Conservation (phyloP, 2,113 vertebrate genomes). For the Saccopteryx leptura region DNA sequence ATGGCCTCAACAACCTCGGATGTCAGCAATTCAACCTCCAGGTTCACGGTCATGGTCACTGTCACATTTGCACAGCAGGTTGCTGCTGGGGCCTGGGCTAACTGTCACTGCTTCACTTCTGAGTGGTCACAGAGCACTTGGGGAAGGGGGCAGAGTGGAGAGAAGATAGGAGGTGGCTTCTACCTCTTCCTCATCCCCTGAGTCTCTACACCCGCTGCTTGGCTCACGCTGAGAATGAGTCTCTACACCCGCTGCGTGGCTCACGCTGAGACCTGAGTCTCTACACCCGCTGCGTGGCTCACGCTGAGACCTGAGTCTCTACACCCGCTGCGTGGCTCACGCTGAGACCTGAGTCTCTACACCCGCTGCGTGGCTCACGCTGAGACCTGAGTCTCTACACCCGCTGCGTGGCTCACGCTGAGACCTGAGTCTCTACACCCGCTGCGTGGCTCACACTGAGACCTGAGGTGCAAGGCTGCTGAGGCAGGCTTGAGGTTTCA, state of each 20-base stretch:
- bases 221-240: too few relatives aligned
- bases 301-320: background rate
- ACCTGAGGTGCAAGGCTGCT: background rate
- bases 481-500: background rate
- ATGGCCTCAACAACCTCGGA: background rate
- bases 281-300: too few relatives aligned
- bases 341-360: background rate
- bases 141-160: too few relatives aligned
- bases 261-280: background rate
- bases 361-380: background rate
- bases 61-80: background rate
- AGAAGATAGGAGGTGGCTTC: background rate
- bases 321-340: background rate
- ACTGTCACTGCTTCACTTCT: background rate
- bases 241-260: background rate
- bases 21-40: background rate
- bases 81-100: background rate
- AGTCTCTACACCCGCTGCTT: background rate
- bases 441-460: background rate
- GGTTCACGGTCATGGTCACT: background rate
- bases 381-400: background rate
- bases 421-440: background rate
- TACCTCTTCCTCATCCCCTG: accelerated
- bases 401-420: too few relatives aligned
- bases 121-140: background rate